A percentile compares a stretch with the other conserved stretches of the same genome.
phyloP scores from a whole-genome alignment of 2,113 vertebrate species.

The Sciurus niger region DNA sequence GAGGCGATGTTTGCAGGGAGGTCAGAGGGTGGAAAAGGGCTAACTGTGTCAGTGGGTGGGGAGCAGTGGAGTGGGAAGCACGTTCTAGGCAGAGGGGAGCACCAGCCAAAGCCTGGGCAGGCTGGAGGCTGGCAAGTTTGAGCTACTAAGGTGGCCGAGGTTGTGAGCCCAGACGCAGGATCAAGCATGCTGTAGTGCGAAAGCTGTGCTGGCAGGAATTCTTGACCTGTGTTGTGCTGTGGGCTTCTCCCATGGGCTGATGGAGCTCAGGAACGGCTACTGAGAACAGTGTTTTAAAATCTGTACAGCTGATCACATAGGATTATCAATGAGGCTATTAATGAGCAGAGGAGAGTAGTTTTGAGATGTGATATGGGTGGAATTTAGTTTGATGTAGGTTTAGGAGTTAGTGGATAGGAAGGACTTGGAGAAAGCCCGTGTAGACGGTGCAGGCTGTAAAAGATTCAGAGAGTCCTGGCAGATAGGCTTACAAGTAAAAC shows the following conservation, averaged over 20 bases:
- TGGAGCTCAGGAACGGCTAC: background rate
- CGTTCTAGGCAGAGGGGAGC: background rate
- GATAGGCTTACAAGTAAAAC: background rate
- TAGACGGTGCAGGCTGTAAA: background rate
- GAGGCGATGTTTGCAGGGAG: background rate
- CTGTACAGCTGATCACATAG: background rate
- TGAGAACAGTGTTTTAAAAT: slow-evolving; percentile 15
- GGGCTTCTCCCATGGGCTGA: background rate
- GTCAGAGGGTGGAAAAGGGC: background rate
- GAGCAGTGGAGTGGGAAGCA: background rate
- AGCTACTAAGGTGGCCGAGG: background rate
- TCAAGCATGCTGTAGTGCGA: background rate
- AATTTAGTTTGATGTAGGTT: background rate
- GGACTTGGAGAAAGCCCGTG: background rate
- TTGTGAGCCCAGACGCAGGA: background rate
- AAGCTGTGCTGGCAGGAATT: background rate
- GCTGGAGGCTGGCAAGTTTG: background rate
- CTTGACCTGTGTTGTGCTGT: background rate
- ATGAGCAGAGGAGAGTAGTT: background rate
- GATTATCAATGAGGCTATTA: background rate
- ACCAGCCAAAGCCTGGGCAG: background rate
- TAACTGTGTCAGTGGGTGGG: background rate
- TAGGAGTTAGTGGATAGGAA: background rate
- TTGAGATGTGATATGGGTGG: background rate
- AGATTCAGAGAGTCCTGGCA: background rate